Conservation (phyloP, 2,888 invertebrate genomes). For the Strigamia maritima region DNA sequence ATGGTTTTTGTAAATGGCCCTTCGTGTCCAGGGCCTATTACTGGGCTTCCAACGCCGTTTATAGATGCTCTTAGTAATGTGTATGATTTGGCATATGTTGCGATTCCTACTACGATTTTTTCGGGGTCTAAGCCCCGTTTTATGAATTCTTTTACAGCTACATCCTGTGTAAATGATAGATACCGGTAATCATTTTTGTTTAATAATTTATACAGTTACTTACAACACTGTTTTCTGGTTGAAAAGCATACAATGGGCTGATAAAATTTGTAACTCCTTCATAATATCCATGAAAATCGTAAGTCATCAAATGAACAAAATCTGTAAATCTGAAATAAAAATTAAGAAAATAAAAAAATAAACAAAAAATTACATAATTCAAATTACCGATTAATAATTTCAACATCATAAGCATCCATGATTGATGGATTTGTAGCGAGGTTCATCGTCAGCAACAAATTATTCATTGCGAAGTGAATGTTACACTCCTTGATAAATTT, state of each 20-base stretch:
- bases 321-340: neutral
- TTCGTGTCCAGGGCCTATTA: neutral
- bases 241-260: neutral
- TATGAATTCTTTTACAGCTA: neutral
- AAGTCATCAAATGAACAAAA: neutral
- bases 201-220: neutral
- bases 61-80: neutral
- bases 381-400: neutral
- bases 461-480: neutral
- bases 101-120: slow-evolving; percentile 34
- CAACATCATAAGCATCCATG: neutral
- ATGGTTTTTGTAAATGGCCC: neutral
- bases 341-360: neutral
- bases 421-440: neutral
- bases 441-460: neutral
- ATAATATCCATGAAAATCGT: slow-evolving; percentile 35
- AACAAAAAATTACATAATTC: neutral
- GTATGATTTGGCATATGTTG: slow-evolving; percentile 17
- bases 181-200: too few species aligned
- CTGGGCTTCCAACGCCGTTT: neutral
- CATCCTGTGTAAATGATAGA: neutral
- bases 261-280: neutral
- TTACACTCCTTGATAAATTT: neutral
- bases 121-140: neutral
- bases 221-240: neutral